Percentiles rank a stretch among this genome's conserved stretches.
Evolutionary conservation across 1,140 invertebrate genomes (phyloP).

Genomic region (Apis florea): DNA sequence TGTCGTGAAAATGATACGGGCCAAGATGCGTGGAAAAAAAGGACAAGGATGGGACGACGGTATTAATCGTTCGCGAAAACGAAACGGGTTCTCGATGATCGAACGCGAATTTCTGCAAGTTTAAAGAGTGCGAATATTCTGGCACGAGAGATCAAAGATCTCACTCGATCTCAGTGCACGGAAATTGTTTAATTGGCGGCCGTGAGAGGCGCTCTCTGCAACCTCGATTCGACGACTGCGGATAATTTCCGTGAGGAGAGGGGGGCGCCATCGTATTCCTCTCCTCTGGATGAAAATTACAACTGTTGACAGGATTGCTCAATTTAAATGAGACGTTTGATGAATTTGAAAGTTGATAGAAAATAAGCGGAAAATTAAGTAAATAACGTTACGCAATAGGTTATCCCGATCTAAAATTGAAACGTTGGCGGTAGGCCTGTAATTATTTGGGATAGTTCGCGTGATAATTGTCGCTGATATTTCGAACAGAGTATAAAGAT

Average conservation of each 20-base stretch:
- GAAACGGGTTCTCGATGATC: conserved; percentile 11
- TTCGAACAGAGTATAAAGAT: no score
- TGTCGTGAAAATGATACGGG: conserved; percentile 59
- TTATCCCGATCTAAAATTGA: neutral
- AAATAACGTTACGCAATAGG: neutral
- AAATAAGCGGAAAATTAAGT: conserved; percentile 10
- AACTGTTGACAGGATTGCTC: neutral
- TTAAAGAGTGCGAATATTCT: neutral
- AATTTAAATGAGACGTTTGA: neutral
- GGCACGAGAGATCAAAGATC: no score
- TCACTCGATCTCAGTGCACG: neutral
- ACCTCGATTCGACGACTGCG: neutral
- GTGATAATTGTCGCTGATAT: neutral
- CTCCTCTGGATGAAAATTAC: conserved; percentile 2
- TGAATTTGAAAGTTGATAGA: conserved; percentile 6
- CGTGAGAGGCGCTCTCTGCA: no score
- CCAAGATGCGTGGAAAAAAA: neutral
- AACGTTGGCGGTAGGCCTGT: no score
- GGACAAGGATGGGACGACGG: conserved; percentile 5
- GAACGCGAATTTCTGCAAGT: neutral
- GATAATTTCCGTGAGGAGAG: neutral
- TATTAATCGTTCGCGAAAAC: conserved; percentile 67
- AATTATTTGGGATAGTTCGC: neutral
- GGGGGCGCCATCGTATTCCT: no score
- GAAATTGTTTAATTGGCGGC: conserved; percentile 22